These are phyloP conservation scores for Hydrozoanthus gracilis DNA, from an alignment of 92 coral and sea anemone genomes.

Conservation along the genomic window DNA sequence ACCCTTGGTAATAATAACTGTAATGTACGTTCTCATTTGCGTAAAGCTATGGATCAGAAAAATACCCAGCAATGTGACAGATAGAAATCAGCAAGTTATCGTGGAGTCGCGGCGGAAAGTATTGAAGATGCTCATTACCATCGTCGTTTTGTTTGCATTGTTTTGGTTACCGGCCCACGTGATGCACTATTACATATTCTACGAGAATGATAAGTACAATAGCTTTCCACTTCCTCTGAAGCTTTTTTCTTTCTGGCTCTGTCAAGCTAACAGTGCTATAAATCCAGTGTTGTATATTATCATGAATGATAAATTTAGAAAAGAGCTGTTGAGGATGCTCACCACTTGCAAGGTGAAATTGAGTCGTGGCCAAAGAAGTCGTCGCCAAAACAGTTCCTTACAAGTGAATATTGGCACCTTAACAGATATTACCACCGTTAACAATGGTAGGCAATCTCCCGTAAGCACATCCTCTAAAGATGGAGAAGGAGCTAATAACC, in stretches of 20 bases:
- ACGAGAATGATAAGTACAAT: neutral
- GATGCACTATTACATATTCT: constrained; percentile 47
- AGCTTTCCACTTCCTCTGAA: neutral
- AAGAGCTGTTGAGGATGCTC: neutral
- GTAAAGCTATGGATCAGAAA: constrained; percentile 67
- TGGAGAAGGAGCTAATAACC: no score
- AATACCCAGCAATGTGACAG: constrained; percentile 43
- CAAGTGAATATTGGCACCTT: no score
- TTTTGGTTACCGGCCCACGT: constrained; percentile 77
- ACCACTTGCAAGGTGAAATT: no score
- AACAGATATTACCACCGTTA: no score
- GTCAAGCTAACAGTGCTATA: constrained; percentile 63
- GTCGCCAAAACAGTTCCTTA: no score
- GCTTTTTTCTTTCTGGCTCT: constrained; percentile 33
- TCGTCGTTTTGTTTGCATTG: constrained; percentile 61
- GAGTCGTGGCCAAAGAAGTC: no score
- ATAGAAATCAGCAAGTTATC: constrained; percentile 24
- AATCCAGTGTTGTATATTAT: constrained; percentile 56
- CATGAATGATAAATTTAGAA: constrained; percentile 37
- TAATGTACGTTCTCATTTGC: constrained; percentile 59
- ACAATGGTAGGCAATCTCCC: no score
- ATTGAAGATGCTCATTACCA: constrained; percentile 58
- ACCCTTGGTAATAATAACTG: constrained; percentile 64
- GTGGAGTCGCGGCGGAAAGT: constrained; percentile 54
- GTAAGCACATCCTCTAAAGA: no score